Conservation (phyloP, 2,888 invertebrate genomes). For the Chrysolina americana region DNA sequence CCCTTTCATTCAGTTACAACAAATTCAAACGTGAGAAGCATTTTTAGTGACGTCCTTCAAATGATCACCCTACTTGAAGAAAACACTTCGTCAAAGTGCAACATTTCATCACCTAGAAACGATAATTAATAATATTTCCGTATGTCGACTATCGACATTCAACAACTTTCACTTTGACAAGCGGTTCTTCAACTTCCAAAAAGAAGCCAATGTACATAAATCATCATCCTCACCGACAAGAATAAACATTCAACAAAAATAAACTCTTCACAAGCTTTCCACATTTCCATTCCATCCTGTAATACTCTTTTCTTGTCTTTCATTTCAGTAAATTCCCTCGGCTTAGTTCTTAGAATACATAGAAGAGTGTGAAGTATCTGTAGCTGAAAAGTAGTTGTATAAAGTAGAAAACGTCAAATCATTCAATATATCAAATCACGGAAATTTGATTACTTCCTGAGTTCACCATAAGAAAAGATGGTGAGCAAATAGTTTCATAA, state of each 20-base stretch:
- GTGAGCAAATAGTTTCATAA: too few species aligned
- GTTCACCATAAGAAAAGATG: neutral
- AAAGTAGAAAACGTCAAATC: neutral
- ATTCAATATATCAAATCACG: neutral
- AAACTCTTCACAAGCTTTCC: conserved; percentile 1
- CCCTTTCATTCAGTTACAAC: too few species aligned
- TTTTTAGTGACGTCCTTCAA: too few species aligned
- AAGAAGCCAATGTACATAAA: neutral
- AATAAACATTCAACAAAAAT: neutral
- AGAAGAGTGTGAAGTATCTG: conserved; percentile 17
- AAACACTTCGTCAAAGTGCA: too few species aligned
- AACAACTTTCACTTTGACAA: too few species aligned
- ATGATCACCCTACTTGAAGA: too few species aligned
- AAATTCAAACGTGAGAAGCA: too few species aligned
- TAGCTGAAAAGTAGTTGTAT: conserved; percentile 20
- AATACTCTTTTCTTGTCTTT: neutral
- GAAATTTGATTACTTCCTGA: neutral
- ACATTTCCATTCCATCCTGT: neutral
- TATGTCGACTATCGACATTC: too few species aligned
- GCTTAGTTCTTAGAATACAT: neutral
- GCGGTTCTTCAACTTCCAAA: neutral
- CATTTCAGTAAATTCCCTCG: neutral
- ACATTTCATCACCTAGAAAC: too few species aligned
- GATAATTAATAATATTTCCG: too few species aligned
- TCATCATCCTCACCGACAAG: too few species aligned